Evolutionary conservation across 2,113 vertebrate genomes (phyloP), one percentile per base, ranked within the genome.

Genomic region (Istiophorus platypterus): DNA sequence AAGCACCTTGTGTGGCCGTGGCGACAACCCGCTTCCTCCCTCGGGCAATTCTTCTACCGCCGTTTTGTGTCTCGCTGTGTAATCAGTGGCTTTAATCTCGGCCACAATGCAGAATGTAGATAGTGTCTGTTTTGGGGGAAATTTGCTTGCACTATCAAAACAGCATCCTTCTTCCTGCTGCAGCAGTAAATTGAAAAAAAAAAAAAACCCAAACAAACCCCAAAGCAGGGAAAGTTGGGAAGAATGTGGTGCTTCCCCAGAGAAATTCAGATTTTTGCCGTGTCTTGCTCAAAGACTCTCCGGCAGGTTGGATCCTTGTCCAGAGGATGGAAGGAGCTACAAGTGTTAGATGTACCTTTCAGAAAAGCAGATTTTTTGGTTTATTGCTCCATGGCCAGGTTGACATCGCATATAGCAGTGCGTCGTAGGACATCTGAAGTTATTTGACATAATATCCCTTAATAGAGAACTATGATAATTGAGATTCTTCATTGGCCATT

Each of bases 41-140:
- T 2, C 27, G 14, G 52, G 62, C 12, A 24, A 22, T 41, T 31
- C 63, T n/a, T 10, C 45, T 57, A 42, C 0, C 20, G 27, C 62
- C 1, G 18, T 82, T 80, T 80, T 74, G 26, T 47, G 31, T 58
- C 29, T 47, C 42, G 10, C 1, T 42, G 2, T 61, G 47, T 34
- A 62, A 64, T 61, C 72, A 34, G 27, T 22, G 45, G 27, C 52
- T 76, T 84, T 59, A 47, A 49, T 45, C 63, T 62, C 51, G 69
- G 34, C 2, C 42, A 20, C 29, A 31, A 22, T 31, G 2, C 6
- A 31, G 20, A 41, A 6, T 9, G 10, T 27, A 18, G 63, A 41
- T 14, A 3, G 24, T 26, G 29, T 45, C n/a, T n/a, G 6, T 34
- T 41, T 72, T 26, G 1, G 37, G 24, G 29, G 11, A 20, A 45